These are phyloP conservation scores for Leptoclinus maculatus DNA, from an alignment of 2,797 vertebrate species.

Conservation along the genomic window DNA sequence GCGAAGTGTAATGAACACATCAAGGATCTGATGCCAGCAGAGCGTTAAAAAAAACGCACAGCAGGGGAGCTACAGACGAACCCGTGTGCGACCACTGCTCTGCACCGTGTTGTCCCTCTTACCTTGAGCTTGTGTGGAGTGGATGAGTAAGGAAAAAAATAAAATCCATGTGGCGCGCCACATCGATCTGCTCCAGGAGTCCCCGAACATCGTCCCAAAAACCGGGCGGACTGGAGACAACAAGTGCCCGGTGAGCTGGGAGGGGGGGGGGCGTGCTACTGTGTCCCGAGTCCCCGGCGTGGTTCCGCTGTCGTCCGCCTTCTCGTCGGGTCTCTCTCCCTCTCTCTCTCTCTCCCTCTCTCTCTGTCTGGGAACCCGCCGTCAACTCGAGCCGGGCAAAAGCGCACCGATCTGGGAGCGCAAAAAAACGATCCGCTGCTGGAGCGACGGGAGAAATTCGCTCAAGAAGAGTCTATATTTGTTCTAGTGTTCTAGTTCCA, in stretches of 20 bases:
- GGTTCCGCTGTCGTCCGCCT: constrained; percentile 22
- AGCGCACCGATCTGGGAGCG: constrained; percentile 55
- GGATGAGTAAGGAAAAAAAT: constrained; percentile 76
- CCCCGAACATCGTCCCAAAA: constrained; percentile 71
- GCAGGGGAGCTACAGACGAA: not conserved
- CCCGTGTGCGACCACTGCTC: not conserved
- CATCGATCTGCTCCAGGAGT: constrained; percentile 70
- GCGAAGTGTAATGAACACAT: constrained; percentile 34
- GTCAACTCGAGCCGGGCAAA: constrained; percentile 24
- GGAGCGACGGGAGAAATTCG: constrained; percentile 19
- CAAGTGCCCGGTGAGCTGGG: constrained; percentile 73
- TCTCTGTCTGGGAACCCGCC: not conserved
- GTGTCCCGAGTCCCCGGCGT: constrained; percentile 53
- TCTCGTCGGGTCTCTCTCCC: not conserved
- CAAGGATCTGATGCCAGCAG: not conserved
- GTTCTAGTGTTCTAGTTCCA: constrained; percentile 23
- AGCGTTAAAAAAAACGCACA: constrained; percentile 6
- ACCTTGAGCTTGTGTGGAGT: constrained; percentile 82
- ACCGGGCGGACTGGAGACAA: constrained; percentile 61
- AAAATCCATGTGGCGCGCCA: constrained; percentile 84
- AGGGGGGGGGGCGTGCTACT: constrained; percentile 41
- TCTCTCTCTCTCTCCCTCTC: too few species aligned
- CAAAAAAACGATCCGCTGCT: constrained; percentile 8
- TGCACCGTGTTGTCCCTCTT: constrained; percentile 45
- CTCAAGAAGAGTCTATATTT: constrained; percentile 21